Conservation (phyloP, 1,140 invertebrate species). For the Euborellia annulipes region DNA sequence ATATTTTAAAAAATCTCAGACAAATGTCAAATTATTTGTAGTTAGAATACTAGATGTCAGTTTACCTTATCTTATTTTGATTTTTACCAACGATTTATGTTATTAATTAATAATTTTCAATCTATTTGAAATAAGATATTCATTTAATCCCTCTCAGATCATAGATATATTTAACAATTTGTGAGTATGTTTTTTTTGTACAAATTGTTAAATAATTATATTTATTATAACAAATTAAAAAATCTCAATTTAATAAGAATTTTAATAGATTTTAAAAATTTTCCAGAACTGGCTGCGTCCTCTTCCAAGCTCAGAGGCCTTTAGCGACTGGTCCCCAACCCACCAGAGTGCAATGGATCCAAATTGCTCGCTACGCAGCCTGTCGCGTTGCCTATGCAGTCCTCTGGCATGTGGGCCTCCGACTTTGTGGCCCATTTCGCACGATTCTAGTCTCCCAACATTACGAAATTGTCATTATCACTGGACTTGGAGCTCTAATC, state of each 20-base stretch:
- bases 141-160: too few species aligned
- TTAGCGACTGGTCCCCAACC: constrained; percentile 4
- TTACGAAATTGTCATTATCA: constrained; percentile 10
- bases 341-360: constrained; percentile 8
- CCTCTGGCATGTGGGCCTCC: constrained; percentile 8
- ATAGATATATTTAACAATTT: too few species aligned
- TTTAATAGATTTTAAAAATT: background rate
- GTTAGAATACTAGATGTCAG: too few species aligned
- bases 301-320: constrained; percentile 8
- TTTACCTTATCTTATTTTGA: too few species aligned
- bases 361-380: constrained; percentile 4
- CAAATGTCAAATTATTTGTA: too few species aligned
- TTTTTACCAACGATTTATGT: too few species aligned
- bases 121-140: too few species aligned
- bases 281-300: constrained; percentile 10
- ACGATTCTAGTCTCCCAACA: constrained; percentile 10
- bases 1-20: too few species aligned
- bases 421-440: constrained; percentile 11
- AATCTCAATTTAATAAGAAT: background rate
- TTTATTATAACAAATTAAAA: background rate
- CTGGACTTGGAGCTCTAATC: constrained; percentile 8
- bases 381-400: constrained; percentile 2
- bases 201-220: too few species aligned
- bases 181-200: too few species aligned
- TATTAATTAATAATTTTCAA: too few species aligned